These are phyloP conservation scores for Octodon degus DNA, from an alignment of 2,113 vertebrate species.

Conservation along the genomic window DNA sequence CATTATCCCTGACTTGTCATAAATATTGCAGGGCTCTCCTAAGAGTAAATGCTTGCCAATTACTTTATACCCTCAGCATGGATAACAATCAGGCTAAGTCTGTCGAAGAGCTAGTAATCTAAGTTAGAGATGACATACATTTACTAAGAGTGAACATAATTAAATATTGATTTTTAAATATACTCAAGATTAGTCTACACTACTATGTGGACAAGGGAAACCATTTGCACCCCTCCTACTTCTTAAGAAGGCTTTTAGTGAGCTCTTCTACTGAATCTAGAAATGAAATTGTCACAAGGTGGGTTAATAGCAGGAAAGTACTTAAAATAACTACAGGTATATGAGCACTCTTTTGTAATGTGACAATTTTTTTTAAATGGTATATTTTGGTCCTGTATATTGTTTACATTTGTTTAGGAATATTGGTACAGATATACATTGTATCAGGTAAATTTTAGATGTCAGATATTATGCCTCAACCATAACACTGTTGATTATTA, in stretches of 20 bases:
- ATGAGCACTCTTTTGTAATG: neutral
- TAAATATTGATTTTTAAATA: slow-evolving; percentile 69
- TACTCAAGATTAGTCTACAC: neutral
- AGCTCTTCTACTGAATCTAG: neutral
- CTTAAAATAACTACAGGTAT: neutral
- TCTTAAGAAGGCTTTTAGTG: neutral
- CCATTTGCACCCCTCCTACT: neutral
- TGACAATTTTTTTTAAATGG: neutral
- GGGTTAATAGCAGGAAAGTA: neutral
- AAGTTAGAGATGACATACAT: slow-evolving; percentile 9
- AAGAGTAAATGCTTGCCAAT: neutral
- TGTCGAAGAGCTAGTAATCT: slow-evolving; percentile 17
- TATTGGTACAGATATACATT: neutral
- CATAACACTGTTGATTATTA: neutral
- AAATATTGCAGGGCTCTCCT: neutral
- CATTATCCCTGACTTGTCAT: neutral
- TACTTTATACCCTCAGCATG: neutral
- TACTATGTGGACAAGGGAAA: neutral
- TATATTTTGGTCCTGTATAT: neutral
- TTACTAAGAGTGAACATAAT: neutral
- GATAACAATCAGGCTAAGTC: neutral
- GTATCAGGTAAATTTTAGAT: neutral
- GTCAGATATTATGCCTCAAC: neutral
- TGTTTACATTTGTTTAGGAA: neutral
- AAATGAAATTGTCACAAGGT: neutral